Conservation (phyloP, 2,888 invertebrate genomes). For the Cremastinae sp. region DNA sequence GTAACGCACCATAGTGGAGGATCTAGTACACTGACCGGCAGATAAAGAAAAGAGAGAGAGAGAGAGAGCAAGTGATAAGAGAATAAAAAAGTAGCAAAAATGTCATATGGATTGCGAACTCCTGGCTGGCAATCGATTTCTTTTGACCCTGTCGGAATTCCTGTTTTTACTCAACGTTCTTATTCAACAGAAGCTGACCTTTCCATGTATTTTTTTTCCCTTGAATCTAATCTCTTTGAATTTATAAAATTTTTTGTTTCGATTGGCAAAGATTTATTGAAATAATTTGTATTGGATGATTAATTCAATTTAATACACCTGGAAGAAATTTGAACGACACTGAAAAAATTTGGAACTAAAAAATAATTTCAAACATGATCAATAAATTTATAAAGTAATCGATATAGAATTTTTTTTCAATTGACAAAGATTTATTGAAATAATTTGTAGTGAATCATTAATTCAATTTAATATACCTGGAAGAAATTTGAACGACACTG, state of each 20-base stretch:
- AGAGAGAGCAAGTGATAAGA: conserved; percentile 7
- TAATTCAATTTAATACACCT: no score
- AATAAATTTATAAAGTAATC: no score
- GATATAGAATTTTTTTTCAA: no score
- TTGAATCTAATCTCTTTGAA: not conserved
- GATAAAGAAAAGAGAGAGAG: not conserved
- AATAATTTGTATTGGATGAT: no score
- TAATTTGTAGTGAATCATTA: no score
- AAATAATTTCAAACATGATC: no score
- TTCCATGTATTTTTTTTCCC: not conserved
- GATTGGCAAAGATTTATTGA: no score
- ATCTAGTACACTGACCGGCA: conserved; percentile 31
- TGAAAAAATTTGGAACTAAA: no score
- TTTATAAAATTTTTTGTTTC: not conserved
- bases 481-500: no score
- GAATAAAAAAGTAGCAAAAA: conserved; percentile 29
- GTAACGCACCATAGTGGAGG: conserved; percentile 27
- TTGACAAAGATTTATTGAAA: no score
- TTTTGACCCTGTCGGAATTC: conserved; percentile 27
- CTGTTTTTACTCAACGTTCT: not conserved
- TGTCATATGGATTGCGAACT: conserved; percentile 23
- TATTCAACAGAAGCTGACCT: not conserved
- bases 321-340: no score
- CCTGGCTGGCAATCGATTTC: conserved; percentile 44
- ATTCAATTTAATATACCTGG: no score